Evolutionary conservation across 1,140 invertebrate genomes (phyloP).

Genomic region (Euglossa dilemma): DNA sequence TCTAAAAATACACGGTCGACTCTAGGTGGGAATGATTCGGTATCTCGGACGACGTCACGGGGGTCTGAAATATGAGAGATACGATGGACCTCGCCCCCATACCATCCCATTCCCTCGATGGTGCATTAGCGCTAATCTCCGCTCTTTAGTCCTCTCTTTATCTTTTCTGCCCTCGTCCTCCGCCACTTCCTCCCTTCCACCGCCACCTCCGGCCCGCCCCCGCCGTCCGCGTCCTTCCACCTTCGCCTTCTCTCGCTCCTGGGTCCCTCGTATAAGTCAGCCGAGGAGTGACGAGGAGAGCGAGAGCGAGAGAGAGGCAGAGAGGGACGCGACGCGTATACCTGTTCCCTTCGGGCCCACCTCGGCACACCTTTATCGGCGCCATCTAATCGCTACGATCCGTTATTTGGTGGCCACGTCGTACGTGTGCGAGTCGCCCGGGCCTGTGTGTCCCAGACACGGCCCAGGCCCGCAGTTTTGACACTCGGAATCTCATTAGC

Average conservation of each 20-base stretch:
- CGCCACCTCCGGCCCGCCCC: conserved; percentile 15
- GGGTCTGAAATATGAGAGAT: conserved; percentile 83
- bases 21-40: conserved; percentile 81
- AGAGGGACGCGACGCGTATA: conserved; percentile 45
- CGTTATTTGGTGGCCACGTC: conserved; percentile 76
- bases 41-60: conserved; percentile 81
- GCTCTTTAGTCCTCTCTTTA: conserved; percentile 82
- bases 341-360: conserved; percentile 51
- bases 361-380: conserved; percentile 67
- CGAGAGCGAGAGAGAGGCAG: too few relatives aligned
- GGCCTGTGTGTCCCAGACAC: background rate
- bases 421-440: background rate
- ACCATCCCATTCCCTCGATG: conserved; percentile 78
- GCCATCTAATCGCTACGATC: conserved; percentile 80
- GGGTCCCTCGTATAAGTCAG: background rate
- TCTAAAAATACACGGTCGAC: conserved; percentile 77
- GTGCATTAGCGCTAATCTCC: conserved; percentile 83
- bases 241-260: conserved; percentile 14
- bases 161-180: conserved; percentile 75
- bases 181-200: conserved; percentile 48
- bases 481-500: conserved; percentile 82
- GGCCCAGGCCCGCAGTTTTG: conserved; percentile 76
- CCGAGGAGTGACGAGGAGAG: conserved; percentile 32
- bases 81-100: conserved; percentile 79
- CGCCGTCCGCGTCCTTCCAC: conserved; percentile 36